Percentiles rank a stretch among this genome's conserved stretches.
Evolutionary conservation across 2,797 vertebrate species (phyloP).

Genomic region (Sandelia bainsii): DNA sequence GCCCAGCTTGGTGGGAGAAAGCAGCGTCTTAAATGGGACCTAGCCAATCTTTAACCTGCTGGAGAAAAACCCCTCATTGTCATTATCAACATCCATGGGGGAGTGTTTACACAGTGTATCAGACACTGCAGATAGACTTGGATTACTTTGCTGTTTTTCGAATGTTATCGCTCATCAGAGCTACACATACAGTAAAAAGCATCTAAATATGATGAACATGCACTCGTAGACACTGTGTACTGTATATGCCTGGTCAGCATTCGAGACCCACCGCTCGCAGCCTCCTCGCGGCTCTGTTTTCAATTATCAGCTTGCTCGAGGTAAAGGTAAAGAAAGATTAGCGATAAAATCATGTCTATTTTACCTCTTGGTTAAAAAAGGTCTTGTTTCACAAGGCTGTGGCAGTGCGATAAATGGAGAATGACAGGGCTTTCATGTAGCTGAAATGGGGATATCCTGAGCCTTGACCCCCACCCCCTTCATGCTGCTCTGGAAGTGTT

Average conservation of each 20-base stretch:
- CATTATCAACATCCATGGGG: conserved; percentile 43
- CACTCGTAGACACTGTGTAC: conserved; percentile 3
- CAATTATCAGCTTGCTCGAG: conserved; percentile 69
- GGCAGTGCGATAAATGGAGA: conserved; percentile 74
- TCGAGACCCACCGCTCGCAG: conserved; percentile 22
- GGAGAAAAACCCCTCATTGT: conserved; percentile 36
- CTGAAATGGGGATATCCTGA: conserved; percentile 71
- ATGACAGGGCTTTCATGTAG: conserved; percentile 81
- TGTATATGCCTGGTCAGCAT: conserved; percentile 41
- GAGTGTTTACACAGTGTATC: conserved; percentile 41
- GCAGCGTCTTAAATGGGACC: conserved; percentile 42
- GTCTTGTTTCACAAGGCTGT: conserved; percentile 65
- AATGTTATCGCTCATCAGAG: conserved; percentile 41
- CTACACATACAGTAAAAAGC: conserved; percentile 25
- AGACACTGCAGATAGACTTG: conserved; percentile 11
- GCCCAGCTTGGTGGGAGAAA: conserved; percentile 38
- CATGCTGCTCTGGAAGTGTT: conserved; percentile 62
- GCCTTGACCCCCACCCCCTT: conserved; percentile 35
- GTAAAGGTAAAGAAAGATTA: conserved; percentile 72
- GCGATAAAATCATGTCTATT: conserved; percentile 77
- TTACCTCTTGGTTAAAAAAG: conserved; percentile 43
- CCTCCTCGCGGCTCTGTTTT: conserved; percentile 68
- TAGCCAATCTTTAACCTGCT: conserved; percentile 52
- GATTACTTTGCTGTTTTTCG: conserved; percentile 27
- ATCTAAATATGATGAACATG: conserved; percentile 45